These are phyloP conservation scores for Sparidentex hasta DNA, from an alignment of 2,797 vertebrate species.

Conservation along the genomic window DNA sequence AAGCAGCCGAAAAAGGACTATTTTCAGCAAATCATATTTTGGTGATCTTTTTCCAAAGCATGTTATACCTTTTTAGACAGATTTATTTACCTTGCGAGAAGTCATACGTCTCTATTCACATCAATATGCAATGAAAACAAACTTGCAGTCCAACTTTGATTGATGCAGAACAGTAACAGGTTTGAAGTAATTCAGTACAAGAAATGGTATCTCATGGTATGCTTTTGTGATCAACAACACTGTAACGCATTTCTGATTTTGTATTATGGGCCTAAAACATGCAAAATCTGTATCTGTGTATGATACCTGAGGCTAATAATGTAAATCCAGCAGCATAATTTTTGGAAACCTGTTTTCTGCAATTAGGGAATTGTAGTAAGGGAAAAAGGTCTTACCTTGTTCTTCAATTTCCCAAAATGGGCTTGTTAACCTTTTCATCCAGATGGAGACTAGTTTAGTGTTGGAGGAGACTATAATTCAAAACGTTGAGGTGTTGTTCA, in stretches of 20 bases:
- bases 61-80: not conserved
- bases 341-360: constrained; percentile 8
- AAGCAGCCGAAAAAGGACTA: not conserved
- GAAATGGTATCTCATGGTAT: not conserved
- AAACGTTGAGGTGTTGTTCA: constrained; percentile 29
- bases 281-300: not conserved
- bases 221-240: not conserved
- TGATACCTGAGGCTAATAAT: not conserved
- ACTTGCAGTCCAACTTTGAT: not conserved
- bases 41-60: constrained; percentile 20
- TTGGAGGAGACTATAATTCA: not conserved
- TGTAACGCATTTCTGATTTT: constrained; percentile 3
- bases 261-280: not conserved
- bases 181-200: not conserved
- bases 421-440: not conserved
- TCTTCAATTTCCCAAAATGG: not conserved
- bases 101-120: not conserved
- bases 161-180: not conserved
- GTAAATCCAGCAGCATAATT: not conserved
- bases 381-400: not conserved
- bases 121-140: not conserved
- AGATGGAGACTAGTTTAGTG: not conserved
- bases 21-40: not conserved
- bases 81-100: not conserved
- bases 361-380: not conserved